These are phyloP conservation scores for Phortica magna DNA, from an alignment of 2,888 invertebrate species.

Conservation along the genomic window DNA sequence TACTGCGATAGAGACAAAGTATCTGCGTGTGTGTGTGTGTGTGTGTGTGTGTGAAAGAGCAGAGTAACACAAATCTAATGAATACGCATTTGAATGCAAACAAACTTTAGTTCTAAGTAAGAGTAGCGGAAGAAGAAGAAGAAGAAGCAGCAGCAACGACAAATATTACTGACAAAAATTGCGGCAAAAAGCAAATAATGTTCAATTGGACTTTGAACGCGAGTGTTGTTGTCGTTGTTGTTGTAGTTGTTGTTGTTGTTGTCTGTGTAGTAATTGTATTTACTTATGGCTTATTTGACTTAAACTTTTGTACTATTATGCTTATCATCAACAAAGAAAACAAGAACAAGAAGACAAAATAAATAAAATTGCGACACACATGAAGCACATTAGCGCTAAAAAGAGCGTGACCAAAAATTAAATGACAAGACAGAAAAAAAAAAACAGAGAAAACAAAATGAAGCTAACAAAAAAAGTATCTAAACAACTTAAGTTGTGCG, in stretches of 20 bases:
- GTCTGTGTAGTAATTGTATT: background rate
- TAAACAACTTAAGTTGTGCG: no score
- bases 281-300: slow-evolving; percentile 5
- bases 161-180: slow-evolving; percentile 36
- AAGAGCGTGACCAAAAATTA: no score
- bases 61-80: no score
- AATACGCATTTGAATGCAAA: no score
- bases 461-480: no score
- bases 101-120: no score
- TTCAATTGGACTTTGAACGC: slow-evolving; percentile 65
- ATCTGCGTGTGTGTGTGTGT: no score
- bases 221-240: slow-evolving; percentile 33
- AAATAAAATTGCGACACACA: background rate
- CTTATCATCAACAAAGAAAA: background rate
- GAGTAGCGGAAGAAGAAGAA: background rate
- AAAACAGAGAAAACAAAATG: no score
- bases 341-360: background rate
- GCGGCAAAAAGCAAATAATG: slow-evolving; percentile 46
- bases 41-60: no score
- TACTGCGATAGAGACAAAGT: no score
- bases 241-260: background rate
- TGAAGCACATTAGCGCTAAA: no score
- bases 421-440: no score
- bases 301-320: background rate
- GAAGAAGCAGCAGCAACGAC: background rate